phyloP scores from a whole-genome alignment of 2,797 vertebrate species.

The Ctenopoma kingsleyae region DNA sequence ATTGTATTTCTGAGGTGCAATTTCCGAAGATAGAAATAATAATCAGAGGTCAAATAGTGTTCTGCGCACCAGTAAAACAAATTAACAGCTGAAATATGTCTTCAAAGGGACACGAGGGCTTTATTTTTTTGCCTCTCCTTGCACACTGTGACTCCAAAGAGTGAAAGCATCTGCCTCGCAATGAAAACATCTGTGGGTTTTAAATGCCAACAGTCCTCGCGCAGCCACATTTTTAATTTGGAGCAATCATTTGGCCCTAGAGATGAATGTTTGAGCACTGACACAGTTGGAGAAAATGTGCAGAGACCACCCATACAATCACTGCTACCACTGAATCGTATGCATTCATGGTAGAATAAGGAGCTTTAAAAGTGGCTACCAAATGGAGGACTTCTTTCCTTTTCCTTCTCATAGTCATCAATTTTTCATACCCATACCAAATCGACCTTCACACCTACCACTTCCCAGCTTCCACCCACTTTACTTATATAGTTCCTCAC shows the following conservation, averaged over 20 bases:
- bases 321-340: conserved; percentile 24
- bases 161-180: conserved; percentile 35
- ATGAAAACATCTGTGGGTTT: conserved; percentile 42
- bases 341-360: conserved; percentile 37
- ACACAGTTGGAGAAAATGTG: conserved; percentile 13
- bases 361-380: conserved; percentile 46
- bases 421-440: conserved; percentile 62
- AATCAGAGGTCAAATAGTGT: conserved; percentile 54
- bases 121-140: conserved; percentile 10
- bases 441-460: conserved; percentile 65
- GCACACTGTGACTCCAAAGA: conserved; percentile 23
- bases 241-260: conserved; percentile 15
- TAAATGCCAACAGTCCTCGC: conserved; percentile 36
- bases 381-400: conserved; percentile 59
- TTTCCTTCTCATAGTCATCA: conserved; percentile 46
- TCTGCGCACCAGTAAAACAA: conserved; percentile 32
- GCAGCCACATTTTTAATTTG: conserved; percentile 27
- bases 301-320: conserved; percentile 15
- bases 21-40: conserved; percentile 22
- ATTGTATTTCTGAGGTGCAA: conserved; percentile 28
- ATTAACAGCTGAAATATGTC: conserved; percentile 13
- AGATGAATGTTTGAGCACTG: conserved; percentile 15
- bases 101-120: conserved; percentile 13
- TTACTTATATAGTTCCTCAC: conserved; percentile 47
- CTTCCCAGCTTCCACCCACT: conserved; percentile 57